Conservation (phyloP, 2,113 vertebrate species). For the Rutilus rutilus region DNA sequence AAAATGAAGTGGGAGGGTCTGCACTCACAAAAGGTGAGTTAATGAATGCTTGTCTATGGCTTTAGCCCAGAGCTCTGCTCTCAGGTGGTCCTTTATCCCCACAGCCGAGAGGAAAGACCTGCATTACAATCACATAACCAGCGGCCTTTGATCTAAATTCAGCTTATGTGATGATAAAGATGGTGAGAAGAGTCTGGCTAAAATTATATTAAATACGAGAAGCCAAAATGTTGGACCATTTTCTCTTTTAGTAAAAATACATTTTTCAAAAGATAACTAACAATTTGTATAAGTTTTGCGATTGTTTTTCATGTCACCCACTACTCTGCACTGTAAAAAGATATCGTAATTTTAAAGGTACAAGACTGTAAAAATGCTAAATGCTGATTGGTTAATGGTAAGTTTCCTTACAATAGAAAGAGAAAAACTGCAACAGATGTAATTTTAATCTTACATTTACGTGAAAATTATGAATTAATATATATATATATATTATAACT, state of each 20-base stretch:
- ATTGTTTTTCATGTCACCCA: not conserved
- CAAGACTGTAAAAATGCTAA: too few species aligned
- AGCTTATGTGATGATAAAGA: constrained; percentile 28
- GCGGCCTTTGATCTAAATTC: constrained; percentile 46
- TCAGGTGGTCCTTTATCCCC: constrained; percentile 36
- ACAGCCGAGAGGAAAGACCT: not conserved
- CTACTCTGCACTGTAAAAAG: too few species aligned
- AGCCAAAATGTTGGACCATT: not conserved
- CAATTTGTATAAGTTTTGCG: not conserved
- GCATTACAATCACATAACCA: constrained; percentile 31
- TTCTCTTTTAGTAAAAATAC: not conserved
- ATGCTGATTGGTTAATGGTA: too few species aligned
- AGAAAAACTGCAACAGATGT: too few species aligned
- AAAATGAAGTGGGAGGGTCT: constrained; percentile 23
- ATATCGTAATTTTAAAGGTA: too few species aligned
- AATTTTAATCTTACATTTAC: too few species aligned
- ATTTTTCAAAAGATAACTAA: not conserved
- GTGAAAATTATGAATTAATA: not conserved
- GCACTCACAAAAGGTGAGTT: constrained; percentile 39
- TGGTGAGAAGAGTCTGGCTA: constrained; percentile 1
- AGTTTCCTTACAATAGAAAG: too few species aligned
- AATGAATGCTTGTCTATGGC: constrained; percentile 21
- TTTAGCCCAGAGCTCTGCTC: constrained; percentile 18
- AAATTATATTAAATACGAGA: not conserved
- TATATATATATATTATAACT: too few species aligned